Evolutionary conservation across 2,113 vertebrate species (phyloP), one percentile per base, ranked within the genome.

Genomic region (Corythaeola cristata): DNA sequence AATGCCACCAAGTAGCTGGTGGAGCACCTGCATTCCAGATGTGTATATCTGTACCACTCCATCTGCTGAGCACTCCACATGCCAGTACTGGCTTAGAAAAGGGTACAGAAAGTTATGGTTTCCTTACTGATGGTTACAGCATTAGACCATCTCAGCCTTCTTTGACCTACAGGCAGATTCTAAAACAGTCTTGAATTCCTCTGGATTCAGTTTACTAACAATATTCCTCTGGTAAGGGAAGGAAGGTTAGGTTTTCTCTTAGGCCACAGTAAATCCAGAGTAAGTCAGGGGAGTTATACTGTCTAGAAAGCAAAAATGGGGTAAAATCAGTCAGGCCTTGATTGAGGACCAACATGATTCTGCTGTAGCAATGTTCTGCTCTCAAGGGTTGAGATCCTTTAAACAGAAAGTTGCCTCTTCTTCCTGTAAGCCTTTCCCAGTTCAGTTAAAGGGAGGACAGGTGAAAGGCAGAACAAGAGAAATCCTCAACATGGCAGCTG

Each of bases 11-110:
- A 92, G 28, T 50, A 59, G 88, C 81, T 96, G 86, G 66, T 71
- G 62, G 73, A 89, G 50, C 82, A 94, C 90, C 91, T 96, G 92
- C 37, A 32, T 79, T 90, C 74, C 89, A 97, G 92, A 95, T 96
- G 95, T 55, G 17, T 16, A 24, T 32, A 39, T 77, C 56, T 85
- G 28, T 73, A 60, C 41, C 45, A 32, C 32, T 89, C 56, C 88
- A 85, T 81, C 80, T 95, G 92, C 75, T 81, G 73, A 94, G 83
- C 49, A 12, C 24, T 41, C 56, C 10, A 0, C 45, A 1, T 45
- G 64, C 52, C 77, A 41, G 8, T 33, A 17, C 28, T 67, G 44
- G 23, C 30, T 94, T 41, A 62, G 68, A 56, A 86, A 76, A 63
- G 35, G 68, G 47, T 44, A 19, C 52, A 37, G 28, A 71, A 81